Conservation (phyloP, 2,113 vertebrate genomes). For the Prietella phreatophila region DNA sequence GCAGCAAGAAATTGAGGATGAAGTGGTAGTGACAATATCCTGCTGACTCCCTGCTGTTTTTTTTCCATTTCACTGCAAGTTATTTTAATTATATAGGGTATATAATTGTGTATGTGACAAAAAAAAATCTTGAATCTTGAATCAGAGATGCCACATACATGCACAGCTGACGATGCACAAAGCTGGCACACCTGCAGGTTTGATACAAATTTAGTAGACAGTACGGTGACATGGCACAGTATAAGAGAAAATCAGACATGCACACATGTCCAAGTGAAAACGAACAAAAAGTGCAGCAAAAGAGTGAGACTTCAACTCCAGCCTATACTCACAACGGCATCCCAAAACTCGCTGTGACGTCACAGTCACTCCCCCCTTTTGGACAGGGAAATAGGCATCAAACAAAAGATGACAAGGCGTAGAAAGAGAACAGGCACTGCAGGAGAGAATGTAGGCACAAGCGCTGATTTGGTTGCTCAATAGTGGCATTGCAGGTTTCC, state of each 20-base stretch:
- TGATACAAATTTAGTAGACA: not conserved
- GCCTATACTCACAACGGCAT: slow-evolving; percentile 33
- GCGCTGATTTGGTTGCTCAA: slow-evolving; percentile 55
- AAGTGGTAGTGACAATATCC: not conserved
- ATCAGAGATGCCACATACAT: slow-evolving; percentile 4
- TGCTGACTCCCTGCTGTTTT: slow-evolving; percentile 17
- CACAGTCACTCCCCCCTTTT: slow-evolving; percentile 19
- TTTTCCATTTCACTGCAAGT: not conserved
- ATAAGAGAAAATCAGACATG: not conserved
- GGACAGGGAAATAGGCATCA: slow-evolving; percentile 39
- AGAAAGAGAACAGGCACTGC: slow-evolving; percentile 27
- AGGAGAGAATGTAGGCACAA: not conserved
- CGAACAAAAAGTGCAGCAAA: not conserved
- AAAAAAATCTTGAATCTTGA: too few relatives aligned
- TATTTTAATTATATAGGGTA: too few relatives aligned
- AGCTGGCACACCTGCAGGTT: slow-evolving; percentile 21
- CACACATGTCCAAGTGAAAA: slow-evolving; percentile 13
- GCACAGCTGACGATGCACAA: slow-evolving; percentile 2
- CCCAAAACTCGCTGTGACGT: slow-evolving; percentile 43
- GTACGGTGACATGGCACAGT: not conserved
- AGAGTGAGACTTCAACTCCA: slow-evolving; percentile 23
- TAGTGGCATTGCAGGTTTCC: slow-evolving; percentile 12
- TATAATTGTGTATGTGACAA: too few relatives aligned
- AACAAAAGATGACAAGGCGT: slow-evolving; percentile 10
- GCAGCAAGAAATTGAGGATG: not conserved